Evolutionary conservation across 92 coral and sea anemone species (phyloP).

Genomic region (Epizoanthus fatuus): DNA sequence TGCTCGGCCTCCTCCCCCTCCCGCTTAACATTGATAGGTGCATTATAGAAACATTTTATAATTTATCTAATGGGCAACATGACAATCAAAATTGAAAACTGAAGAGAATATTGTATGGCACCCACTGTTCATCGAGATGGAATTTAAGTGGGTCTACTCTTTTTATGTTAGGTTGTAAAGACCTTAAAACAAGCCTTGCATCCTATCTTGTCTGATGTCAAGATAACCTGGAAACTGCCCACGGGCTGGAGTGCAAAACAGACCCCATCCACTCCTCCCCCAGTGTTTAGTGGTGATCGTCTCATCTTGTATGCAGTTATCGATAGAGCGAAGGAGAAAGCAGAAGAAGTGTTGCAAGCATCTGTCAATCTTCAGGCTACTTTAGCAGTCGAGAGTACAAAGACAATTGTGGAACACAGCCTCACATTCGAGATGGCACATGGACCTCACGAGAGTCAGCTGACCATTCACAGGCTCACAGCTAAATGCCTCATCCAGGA

Average conservation of each 20-base stretch:
- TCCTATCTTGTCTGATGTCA: neutral
- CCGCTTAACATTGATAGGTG: no score
- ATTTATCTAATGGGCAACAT: no score
- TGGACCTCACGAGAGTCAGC: neutral
- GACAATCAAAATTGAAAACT: no score
- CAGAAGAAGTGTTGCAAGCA: neutral
- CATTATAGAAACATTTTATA: no score
- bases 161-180: neutral
- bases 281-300: conserved; percentile 14
- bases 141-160: no score
- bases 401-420: neutral
- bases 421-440: neutral
- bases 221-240: neutral
- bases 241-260: conserved; percentile 2
- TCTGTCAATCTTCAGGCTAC: neutral
- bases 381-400: neutral
- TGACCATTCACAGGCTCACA: neutral
- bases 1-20: no score
- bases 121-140: no score
- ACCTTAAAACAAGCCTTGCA: neutral
- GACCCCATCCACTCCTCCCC: conserved; percentile 20
- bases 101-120: no score
- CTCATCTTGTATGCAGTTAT: conserved; percentile 1
- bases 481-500: conserved; percentile 17
- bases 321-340: neutral